Evolutionary conservation across 2,888 invertebrate species (phyloP).

Genomic region (Leptopterna dolabrata): DNA sequence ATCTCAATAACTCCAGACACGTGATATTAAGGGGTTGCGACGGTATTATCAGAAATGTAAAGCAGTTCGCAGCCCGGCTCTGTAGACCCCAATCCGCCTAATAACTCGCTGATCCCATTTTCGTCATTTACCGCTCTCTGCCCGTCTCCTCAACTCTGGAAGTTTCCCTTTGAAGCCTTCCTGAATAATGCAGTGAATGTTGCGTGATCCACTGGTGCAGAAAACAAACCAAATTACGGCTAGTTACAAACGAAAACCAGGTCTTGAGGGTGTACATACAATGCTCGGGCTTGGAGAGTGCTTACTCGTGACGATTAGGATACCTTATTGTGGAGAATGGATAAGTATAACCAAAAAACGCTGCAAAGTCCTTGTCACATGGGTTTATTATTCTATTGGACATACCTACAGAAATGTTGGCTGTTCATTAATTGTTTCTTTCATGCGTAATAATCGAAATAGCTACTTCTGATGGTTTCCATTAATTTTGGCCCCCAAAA

Average conservation of each 20-base stretch:
- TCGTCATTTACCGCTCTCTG: neutral
- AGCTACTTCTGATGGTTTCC: too few species aligned
- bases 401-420: too few species aligned
- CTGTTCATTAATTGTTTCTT: too few species aligned
- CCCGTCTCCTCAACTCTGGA: neutral
- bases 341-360: too few species aligned
- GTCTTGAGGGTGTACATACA: too few species aligned
- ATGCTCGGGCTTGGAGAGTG: too few species aligned
- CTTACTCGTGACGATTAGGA: too few species aligned
- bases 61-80: neutral
- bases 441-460: too few species aligned
- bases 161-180: neutral
- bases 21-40: neutral
- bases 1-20: neutral
- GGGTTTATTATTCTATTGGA: too few species aligned
- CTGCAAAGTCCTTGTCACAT: too few species aligned
- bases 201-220: neutral
- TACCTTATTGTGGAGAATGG: too few species aligned
- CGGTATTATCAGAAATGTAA: conserved; percentile 3
- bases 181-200: neutral
- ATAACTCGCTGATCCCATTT: neutral
- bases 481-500: too few species aligned
- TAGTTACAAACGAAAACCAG: neutral
- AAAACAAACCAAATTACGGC: neutral
- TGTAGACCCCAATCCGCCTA: neutral